Conservation (phyloP, 35 echinoderm and acorn worm genomes). For the Patiria miniata region DNA sequence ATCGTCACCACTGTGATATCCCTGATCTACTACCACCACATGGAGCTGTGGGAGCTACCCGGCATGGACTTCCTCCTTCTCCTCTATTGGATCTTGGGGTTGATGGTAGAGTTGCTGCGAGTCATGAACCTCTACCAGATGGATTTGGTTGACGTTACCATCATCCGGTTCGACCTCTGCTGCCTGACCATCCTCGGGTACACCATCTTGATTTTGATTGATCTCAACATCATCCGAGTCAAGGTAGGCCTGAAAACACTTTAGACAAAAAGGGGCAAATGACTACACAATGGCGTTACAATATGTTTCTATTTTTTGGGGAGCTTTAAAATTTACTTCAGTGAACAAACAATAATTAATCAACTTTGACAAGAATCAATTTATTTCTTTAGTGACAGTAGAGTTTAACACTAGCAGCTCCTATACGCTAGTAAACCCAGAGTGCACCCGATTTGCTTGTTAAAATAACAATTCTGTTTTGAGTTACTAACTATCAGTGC, state of each 20-base stretch:
- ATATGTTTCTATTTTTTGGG: no score
- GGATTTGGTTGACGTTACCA: not conserved
- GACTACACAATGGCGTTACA: no score
- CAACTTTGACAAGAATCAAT: not conserved
- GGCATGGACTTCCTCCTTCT: constrained; percentile 34
- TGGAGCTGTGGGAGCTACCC: constrained; percentile 57
- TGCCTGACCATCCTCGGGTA: constrained; percentile 56
- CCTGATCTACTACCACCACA: constrained; percentile 58
- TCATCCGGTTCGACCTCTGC: constrained; percentile 59
- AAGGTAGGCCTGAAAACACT: constrained; percentile 70
- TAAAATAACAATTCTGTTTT: no score
- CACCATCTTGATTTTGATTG: constrained; percentile 58
- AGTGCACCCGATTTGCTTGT: no score
- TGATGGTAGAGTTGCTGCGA: constrained; percentile 16
- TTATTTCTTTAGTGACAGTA: not conserved
- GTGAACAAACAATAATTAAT: no score
- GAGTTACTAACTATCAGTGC: no score
- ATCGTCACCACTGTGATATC: constrained; percentile 27
- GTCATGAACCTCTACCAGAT: constrained; percentile 40
- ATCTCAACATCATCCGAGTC: constrained; percentile 66
- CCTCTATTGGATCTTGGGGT: constrained; percentile 57
- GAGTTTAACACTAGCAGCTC: no score
- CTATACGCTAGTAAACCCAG: no score
- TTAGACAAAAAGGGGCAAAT: no score
- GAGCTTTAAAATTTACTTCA: no score